Base-by-base conservation (phyloP, 2,113 vertebrate genomes). In the Clinocottus analis region DNA sequence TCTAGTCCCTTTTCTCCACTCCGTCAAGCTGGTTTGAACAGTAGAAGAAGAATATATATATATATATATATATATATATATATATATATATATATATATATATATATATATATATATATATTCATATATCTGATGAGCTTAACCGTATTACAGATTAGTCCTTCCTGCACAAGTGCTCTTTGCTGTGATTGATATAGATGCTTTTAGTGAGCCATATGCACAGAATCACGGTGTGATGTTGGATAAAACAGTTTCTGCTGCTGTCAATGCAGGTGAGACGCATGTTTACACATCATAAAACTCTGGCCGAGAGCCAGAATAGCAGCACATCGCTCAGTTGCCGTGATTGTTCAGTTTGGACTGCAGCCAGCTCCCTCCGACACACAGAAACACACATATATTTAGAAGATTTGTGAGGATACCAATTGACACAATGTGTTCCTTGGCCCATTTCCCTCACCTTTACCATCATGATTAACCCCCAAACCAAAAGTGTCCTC, bases 271-370 rank as follows among this genome's bases (percentile, higher is more conserved):
- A 63, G 74, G 53, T 74, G 65, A 73, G 69, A 73, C 1, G 3
- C 35, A 29, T 84, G 67, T 85, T 79, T 77, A 14, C 56, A 73
- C 77, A 72, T 82, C 27, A 63, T 23, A 68, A 77, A 63, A 10
- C 35, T 58, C 77, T 82, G 85, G 84, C 84, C 59, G 47, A 23
- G 53, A 65, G 84, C 88, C 85, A 90, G 72, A 82, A 84, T 75
- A 76, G 77, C 79, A 72, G 45, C 70, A 84, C 82, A 85, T 79
- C 65, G 4, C 72, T 81, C 74, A 45, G 56, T 72, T 41, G 29
- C 35, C 1, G 27, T 45, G 19, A 45, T 72, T 63, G 78, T 69
- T 75, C 68, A 69, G 63, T 72, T 72, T 79, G 87, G 75, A 84
- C 43, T 8, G 35, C 23, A 72, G 84, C 84, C 83, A 86, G 49